These are phyloP conservation scores for Thermophis baileyi DNA, from an alignment of 2,113 vertebrate species.

Conservation along the genomic window DNA sequence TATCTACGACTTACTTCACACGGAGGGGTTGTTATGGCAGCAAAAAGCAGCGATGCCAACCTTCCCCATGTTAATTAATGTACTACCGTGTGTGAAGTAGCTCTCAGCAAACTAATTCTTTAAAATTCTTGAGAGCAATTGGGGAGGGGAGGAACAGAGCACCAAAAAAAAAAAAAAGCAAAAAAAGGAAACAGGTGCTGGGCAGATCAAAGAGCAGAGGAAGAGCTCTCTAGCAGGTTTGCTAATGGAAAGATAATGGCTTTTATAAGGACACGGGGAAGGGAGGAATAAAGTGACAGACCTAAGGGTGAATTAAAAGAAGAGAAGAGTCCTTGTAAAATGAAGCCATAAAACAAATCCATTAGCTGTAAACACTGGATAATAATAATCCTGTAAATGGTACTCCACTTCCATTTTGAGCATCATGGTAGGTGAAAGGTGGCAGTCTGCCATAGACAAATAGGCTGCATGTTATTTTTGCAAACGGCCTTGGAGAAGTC, in stretches of 20 bases:
- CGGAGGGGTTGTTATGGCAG: constrained; percentile 59
- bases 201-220: constrained; percentile 62
- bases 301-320: constrained; percentile 58
- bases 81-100: constrained; percentile 31
- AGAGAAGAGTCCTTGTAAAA: constrained; percentile 54
- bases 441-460: constrained; percentile 47
- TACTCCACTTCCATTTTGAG: constrained; percentile 28
- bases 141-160: neutral
- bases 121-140: constrained; percentile 60
- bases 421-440: constrained; percentile 55
- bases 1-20: constrained; percentile 69
- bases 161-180: constrained; percentile 1
- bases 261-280: constrained; percentile 55
- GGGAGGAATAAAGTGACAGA: constrained; percentile 52
- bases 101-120: constrained; percentile 52
- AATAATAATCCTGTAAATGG: constrained; percentile 57
- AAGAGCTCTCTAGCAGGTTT: constrained; percentile 59
- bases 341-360: constrained; percentile 50
- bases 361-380: constrained; percentile 52
- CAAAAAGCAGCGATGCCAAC: constrained; percentile 42
- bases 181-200: constrained; percentile 53
- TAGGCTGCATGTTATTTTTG: constrained; percentile 47
- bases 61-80: constrained; percentile 45
- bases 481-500: constrained; percentile 50
- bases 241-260: constrained; percentile 66